These are phyloP conservation scores for Ceyx erithaca DNA, from an alignment of 2,797 vertebrate species.

Conservation along the genomic window DNA sequence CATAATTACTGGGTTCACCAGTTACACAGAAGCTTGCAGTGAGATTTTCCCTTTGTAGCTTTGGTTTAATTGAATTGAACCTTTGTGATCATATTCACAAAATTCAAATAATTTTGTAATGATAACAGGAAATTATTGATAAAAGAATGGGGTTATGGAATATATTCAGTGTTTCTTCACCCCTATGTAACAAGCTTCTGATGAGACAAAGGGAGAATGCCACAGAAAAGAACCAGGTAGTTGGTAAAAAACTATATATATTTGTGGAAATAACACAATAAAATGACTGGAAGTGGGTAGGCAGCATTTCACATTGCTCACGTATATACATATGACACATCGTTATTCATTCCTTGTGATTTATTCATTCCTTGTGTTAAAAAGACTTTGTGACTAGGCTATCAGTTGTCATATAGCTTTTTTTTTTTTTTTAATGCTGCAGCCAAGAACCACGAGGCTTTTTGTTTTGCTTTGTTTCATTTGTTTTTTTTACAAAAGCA, in stretches of 20 bases:
- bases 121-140: conserved; percentile 62
- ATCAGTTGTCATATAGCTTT: not conserved
- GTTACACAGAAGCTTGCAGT: conserved; percentile 29
- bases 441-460: not conserved
- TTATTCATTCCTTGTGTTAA: conserved; percentile 9
- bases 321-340: not conserved
- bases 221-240: conserved; percentile 40
- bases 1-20: conserved; percentile 58
- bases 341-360: not conserved
- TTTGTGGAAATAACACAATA: conserved; percentile 37
- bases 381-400: conserved; percentile 12
- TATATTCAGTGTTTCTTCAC: conserved; percentile 40
- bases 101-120: conserved; percentile 61
- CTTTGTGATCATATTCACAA: conserved; percentile 40
- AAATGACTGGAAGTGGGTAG: conserved; percentile 14
- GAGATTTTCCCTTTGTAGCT: conserved; percentile 48
- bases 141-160: conserved; percentile 19
- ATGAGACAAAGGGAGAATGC: conserved; percentile 28
- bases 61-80: conserved; percentile 55
- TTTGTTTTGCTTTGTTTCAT: not conserved
- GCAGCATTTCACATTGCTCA: not conserved
- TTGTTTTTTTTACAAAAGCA: not conserved
- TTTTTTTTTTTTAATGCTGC: not conserved
- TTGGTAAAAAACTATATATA: conserved; percentile 43
- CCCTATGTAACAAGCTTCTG: not conserved